These are phyloP conservation scores for Dryomyza anilis DNA, from an alignment of 2,888 invertebrate genomes.

Conservation along the genomic window DNA sequence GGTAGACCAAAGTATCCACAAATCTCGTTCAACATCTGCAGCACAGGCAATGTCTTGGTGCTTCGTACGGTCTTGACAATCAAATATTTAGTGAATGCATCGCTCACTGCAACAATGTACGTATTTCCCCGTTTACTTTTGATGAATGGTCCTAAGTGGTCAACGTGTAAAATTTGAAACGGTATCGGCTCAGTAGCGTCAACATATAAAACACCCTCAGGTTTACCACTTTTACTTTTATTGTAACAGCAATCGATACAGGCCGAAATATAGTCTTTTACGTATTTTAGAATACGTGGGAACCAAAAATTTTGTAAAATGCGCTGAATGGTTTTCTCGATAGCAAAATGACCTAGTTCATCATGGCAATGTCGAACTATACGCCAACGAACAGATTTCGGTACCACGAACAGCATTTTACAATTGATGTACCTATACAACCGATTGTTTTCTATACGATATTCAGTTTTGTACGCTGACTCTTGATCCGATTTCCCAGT, in stretches of 20 bases:
- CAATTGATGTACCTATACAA: conserved; percentile 20
- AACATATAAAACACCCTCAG: not conserved
- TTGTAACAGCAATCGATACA: conserved; percentile 29
- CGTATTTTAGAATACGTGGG: conserved; percentile 15
- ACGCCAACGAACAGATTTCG: conserved; percentile 25
- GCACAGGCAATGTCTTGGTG: conserved; percentile 28
- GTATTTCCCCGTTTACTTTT: conserved; percentile 25
- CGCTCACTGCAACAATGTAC: conserved; percentile 28
- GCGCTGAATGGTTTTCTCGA: too few species aligned
- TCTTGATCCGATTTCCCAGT: not conserved
- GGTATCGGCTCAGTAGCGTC: conserved; percentile 5
- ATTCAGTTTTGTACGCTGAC: conserved; percentile 14
- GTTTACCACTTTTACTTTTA: conserved; percentile 18
- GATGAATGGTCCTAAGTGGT: conserved; percentile 30
- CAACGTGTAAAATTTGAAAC: conserved; percentile 18
- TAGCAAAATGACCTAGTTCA: too few species aligned
- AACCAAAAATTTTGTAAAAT: conserved; percentile 28
- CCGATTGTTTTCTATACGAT: conserved; percentile 26
- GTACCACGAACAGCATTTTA: conserved; percentile 27
- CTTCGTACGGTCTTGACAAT: conserved; percentile 32
- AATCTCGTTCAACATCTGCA: conserved; percentile 31
- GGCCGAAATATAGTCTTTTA: conserved; percentile 23
- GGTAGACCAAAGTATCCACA: conserved; percentile 41
- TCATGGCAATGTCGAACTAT: not conserved
- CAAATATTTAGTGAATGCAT: conserved; percentile 32